Evolutionary conservation across 2,888 invertebrate species (phyloP), one percentile per base, ranked within the genome.

Genomic region (Tetragonula carbonaria): DNA sequence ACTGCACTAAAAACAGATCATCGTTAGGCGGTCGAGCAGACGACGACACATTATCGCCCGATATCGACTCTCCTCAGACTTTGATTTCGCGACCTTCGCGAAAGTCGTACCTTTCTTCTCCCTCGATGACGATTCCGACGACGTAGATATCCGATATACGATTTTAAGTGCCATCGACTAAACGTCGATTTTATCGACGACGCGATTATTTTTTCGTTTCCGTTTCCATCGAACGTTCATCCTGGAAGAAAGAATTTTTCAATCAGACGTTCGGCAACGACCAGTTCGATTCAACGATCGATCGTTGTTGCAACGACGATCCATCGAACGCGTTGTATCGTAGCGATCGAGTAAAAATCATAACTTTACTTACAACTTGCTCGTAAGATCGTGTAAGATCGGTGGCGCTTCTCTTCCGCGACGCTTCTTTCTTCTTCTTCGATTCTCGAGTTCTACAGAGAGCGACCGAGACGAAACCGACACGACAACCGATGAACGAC

Each of bases 11-110:
- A 72, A 71, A 28, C 80, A 74, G 76, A 33, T 33, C 33, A 33
- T 87, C 84, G 78, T 23, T 76, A 55, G 55, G 70, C 77, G 73
- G 79, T 79, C 76, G 55, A 73, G 68, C 72, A n/a, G 82, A 66
- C 72, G 63, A 67, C 55, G 28, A 65, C 63, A 77, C 33, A 33
- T 86, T 79, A 85, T 82, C 86, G 79, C 79, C n/a, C 76, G 87
- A 88, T 85, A 88, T 28, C 28, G 28, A 83, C 81, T 84, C 81
- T 84, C 76, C 72, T 72, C 74, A 66, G 70, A 62, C 66, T 79
- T 72, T 38, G 83, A 78, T 83, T 83, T 75, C 65, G 21, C 72
- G 84, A 73, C 82, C 84, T 82, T 86, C 84, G 53, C 84, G 53
- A 68, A 70, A 79, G 23, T 77, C 82, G 33, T 33, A 73, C 63